A percentile compares a stretch with the other conserved stretches of the same genome.
Evolutionary conservation across 1,140 invertebrate species (phyloP).

Genomic region (Panulirus ornatus): DNA sequence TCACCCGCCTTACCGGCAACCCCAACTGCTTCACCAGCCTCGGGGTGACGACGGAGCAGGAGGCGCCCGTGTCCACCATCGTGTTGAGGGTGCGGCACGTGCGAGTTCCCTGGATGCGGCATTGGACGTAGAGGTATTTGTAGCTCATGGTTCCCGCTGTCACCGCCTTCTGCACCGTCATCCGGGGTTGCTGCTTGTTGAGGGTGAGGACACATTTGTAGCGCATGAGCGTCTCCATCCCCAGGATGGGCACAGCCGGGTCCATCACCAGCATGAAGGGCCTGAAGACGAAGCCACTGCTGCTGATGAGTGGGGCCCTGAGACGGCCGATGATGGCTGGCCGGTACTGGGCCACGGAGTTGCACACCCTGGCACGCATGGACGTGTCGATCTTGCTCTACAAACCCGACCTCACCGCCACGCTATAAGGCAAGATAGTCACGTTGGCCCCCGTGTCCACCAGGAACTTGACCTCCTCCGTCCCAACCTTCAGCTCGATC

Average conservation of each 20-base stretch:
- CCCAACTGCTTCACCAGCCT: background rate
- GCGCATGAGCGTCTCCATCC: background rate
- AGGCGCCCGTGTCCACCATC: constrained; percentile 28
- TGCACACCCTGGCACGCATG: background rate
- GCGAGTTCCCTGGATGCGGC: background rate
- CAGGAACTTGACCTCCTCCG: background rate
- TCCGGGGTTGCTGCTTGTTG: background rate
- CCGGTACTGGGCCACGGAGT: constrained; percentile 19
- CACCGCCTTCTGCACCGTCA: background rate
- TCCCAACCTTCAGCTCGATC: background rate
- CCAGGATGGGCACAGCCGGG: constrained; percentile 39
- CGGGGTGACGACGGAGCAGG: constrained; percentile 29
- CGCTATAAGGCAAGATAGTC: background rate
- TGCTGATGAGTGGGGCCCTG: background rate
- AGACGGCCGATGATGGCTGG: constrained; percentile 27
- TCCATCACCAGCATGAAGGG: constrained; percentile 18
- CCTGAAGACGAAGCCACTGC: background rate
- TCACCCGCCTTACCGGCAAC: background rate
- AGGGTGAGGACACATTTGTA: constrained; percentile 7
- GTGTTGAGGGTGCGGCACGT: background rate
- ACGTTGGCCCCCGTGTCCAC: constrained; percentile 42
- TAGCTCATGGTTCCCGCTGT: background rate
- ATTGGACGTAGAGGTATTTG: background rate
- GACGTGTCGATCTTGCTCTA: background rate
- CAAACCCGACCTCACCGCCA: background rate